Evolutionary conservation across 2,888 invertebrate species (phyloP).

Genomic region (Nebria salina): DNA sequence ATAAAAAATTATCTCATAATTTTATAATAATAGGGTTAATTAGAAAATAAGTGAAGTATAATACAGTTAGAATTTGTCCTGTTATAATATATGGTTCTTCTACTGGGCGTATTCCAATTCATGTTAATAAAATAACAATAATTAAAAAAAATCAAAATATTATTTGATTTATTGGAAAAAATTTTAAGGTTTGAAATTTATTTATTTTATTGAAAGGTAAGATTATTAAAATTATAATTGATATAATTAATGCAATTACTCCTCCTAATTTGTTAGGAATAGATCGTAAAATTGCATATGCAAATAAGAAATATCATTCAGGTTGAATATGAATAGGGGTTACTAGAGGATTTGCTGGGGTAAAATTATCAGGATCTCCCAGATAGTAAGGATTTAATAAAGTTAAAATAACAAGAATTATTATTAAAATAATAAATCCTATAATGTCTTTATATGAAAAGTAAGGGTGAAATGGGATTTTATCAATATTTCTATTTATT

Average conservation of each 20-base stretch:
- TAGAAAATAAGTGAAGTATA: slow-evolving; percentile 68
- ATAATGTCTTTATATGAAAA: slow-evolving; percentile 72
- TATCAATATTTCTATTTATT: slow-evolving; percentile 71
- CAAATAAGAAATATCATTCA: slow-evolving; percentile 83
- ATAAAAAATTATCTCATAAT: slow-evolving; percentile 67
- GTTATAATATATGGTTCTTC: slow-evolving; percentile 72
- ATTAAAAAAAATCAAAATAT: slow-evolving; percentile 69
- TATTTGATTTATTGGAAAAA: slow-evolving; percentile 70
- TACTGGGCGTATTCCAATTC: slow-evolving; percentile 76
- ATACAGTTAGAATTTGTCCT: slow-evolving; percentile 70
- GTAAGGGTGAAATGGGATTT: slow-evolving; percentile 76
- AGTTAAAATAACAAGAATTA: slow-evolving; percentile 16
- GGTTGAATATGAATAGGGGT: slow-evolving; percentile 82
- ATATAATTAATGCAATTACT: slow-evolving; percentile 72
- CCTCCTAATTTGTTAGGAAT: slow-evolving; percentile 84
- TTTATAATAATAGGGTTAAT: slow-evolving; percentile 65
- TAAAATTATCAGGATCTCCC: slow-evolving; percentile 79
- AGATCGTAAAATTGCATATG: slow-evolving; percentile 77
- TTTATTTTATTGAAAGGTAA: slow-evolving; percentile 68
- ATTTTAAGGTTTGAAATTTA: slow-evolving; percentile 69
- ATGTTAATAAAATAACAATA: slow-evolving; percentile 72
- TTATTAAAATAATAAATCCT: slow-evolving; percentile 63
- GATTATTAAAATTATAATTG: slow-evolving; percentile 74
- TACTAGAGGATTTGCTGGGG: slow-evolving; percentile 72
- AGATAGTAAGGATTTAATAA: slow-evolving; percentile 28